Percentiles rank a stretch among this genome's conserved stretches.
Conservation (phyloP, 2,888 invertebrate species). For the Aradus depressus region DNA sequence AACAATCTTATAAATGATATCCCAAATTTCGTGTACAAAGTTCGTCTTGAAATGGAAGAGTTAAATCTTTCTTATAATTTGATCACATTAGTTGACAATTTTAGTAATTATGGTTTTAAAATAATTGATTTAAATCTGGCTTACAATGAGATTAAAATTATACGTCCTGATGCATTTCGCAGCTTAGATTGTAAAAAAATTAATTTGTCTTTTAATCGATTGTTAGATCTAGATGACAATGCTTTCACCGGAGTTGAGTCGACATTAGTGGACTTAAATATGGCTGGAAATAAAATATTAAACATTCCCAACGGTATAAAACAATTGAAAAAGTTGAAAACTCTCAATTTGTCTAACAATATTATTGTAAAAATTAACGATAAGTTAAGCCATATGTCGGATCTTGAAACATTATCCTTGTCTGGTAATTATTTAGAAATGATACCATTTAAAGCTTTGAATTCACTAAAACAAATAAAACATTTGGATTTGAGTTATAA, state of each 20-base stretch:
- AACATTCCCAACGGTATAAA: constrained; percentile 59
- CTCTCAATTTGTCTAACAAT: constrained; percentile 39
- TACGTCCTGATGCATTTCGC: constrained; percentile 33
- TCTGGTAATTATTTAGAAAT: constrained; percentile 3
- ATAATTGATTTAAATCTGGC: constrained; percentile 38
- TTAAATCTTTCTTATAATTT: constrained; percentile 75
- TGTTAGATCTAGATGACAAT: constrained; percentile 42
- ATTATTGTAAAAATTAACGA: background rate
- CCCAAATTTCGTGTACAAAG: constrained; percentile 44
- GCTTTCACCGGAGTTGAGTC: constrained; percentile 63
- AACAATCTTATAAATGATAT: constrained; percentile 50
- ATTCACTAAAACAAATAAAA: constrained; percentile 54
- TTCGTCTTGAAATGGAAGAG: constrained; percentile 59
- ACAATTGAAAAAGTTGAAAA: constrained; percentile 56
- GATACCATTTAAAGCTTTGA: constrained; percentile 1
- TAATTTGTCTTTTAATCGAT: constrained; percentile 60
- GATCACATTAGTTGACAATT: constrained; percentile 39
- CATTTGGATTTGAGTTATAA: constrained; percentile 83
- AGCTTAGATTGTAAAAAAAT: constrained; percentile 57
- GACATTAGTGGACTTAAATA: constrained; percentile 65
- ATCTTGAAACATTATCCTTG: background rate
- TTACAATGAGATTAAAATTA: constrained; percentile 35
- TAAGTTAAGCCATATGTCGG: background rate
- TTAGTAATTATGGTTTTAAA: constrained; percentile 36
- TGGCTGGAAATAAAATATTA: constrained; percentile 66